A percentile compares a stretch with the other conserved stretches of the same genome.
phyloP scores from a whole-genome alignment of 2,113 vertebrate species.

The Talpa occidentalis region DNA sequence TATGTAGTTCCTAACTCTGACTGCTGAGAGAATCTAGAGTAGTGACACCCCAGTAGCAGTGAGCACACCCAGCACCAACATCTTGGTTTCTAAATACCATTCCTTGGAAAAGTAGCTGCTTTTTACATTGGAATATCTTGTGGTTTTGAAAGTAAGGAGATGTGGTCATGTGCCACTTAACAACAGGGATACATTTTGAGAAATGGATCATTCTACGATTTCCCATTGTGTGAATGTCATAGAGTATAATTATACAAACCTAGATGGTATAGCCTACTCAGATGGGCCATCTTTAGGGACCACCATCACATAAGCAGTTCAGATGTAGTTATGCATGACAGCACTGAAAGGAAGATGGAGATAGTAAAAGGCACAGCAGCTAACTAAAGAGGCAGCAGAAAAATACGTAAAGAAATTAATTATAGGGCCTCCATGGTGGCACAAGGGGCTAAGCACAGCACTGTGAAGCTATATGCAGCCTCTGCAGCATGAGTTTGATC shows the following conservation, averaged over 20 bases:
- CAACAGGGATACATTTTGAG: no score
- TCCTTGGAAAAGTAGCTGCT: not conserved
- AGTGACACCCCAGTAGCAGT: not conserved
- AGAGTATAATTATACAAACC: no score
- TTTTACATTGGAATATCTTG: not conserved
- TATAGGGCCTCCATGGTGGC: not conserved
- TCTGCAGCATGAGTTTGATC: no score
- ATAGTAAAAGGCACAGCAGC: not conserved
- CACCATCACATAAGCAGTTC: no score
- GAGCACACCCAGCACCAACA: not conserved
- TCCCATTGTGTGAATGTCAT: no score
- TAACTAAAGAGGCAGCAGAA: not conserved
- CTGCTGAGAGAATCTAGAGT: not conserved
- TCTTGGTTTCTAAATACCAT: conserved; percentile 5
- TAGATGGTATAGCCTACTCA: no score
- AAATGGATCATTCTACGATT: no score
- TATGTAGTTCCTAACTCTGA: not conserved
- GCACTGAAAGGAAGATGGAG: not conserved
- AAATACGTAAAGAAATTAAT: not conserved
- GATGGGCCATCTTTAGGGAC: no score
- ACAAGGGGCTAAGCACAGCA: no score
- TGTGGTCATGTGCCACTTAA: no score
- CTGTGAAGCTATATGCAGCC: no score
- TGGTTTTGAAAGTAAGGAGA: not conserved
- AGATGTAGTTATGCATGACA: no score